Evolutionary conservation across 2,797 vertebrate species (phyloP).

Genomic region (Coracias cyanogaster): DNA sequence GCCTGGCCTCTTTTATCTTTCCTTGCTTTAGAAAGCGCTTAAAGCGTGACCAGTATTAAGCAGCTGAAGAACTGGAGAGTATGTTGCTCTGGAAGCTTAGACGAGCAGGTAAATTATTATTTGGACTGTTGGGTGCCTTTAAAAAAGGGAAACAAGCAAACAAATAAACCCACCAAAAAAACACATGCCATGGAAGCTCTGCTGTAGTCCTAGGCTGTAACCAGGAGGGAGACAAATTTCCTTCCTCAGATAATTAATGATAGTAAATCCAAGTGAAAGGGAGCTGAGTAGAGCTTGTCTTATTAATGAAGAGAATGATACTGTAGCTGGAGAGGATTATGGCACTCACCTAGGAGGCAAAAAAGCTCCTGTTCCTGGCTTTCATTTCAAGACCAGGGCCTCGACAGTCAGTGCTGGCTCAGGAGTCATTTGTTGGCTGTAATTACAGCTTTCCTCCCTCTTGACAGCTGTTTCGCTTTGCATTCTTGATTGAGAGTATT

Average conservation of each 20-base stretch:
- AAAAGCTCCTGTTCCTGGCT: not conserved
- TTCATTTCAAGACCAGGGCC: not conserved
- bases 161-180: not conserved
- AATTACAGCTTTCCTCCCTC: not conserved
- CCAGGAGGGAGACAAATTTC: not conserved
- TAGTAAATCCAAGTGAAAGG: not conserved
- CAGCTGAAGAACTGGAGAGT: not conserved
- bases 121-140: not conserved
- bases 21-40: not conserved
- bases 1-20: not conserved
- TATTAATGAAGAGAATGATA: not conserved
- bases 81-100: not conserved
- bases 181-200: not conserved
- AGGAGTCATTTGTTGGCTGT: not conserved
- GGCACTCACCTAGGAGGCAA: not conserved
- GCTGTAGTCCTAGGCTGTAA: not conserved
- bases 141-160: not conserved
- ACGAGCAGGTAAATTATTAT: not conserved
- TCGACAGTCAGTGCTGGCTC: not conserved
- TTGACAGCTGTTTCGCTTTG: not conserved
- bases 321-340: not conserved
- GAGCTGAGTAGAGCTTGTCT: not conserved
- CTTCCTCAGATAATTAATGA: not conserved
- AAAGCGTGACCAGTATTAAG: not conserved
- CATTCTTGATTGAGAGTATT: not conserved